Conservation (phyloP, 2,797 vertebrate species). For the Dicrostonyx torquatus region DNA sequence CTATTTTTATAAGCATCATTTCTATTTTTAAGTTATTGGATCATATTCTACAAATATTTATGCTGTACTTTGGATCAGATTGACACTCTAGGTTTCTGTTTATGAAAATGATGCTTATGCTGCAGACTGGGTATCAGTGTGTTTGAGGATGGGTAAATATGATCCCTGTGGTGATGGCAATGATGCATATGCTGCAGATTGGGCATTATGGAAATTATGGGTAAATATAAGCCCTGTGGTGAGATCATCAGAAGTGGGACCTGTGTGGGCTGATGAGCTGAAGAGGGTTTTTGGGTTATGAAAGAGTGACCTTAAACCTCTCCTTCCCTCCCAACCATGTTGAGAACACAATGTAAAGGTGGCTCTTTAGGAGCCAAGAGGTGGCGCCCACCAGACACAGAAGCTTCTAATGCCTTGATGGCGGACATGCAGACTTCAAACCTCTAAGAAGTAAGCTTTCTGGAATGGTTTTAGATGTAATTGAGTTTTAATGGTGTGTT, state of each 20-base stretch:
- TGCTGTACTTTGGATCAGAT: background rate
- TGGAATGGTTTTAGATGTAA: too few relatives aligned
- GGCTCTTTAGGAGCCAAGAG: background rate
- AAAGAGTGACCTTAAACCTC: background rate
- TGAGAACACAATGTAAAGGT: background rate
- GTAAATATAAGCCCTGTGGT: background rate
- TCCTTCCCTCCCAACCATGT: too few relatives aligned
- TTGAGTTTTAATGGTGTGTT: background rate
- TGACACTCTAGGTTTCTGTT: background rate
- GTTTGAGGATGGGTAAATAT: background rate
- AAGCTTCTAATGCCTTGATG: background rate
- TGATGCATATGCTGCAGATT: background rate
- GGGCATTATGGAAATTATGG: background rate
- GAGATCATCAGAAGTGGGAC: background rate
- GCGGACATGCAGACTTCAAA: background rate
- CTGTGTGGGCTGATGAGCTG: background rate
- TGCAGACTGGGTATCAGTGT: background rate
- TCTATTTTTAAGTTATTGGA: background rate
- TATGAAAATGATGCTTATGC: background rate
- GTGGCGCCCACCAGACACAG: background rate
- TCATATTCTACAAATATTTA: slow-evolving; percentile 1
- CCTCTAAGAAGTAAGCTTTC: background rate
- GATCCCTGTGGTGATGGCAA: too few relatives aligned
- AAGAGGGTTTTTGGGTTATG: background rate
- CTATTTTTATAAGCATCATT: background rate